These are phyloP conservation scores for Conchocele bisecta DNA, from an alignment of 2,888 invertebrate species.

Conservation along the genomic window DNA sequence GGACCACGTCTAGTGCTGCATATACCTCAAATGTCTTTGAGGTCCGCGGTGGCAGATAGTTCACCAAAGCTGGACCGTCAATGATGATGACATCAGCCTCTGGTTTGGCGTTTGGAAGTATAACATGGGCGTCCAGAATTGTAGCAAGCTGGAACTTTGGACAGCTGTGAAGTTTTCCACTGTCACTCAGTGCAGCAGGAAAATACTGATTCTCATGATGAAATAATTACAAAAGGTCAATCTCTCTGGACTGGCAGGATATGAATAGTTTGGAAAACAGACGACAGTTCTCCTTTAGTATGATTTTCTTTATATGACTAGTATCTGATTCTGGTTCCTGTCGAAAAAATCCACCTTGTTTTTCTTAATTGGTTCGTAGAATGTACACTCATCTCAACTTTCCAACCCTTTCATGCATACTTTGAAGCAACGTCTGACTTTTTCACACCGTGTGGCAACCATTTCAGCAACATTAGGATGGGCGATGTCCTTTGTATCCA, in stretches of 20 bases:
- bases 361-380: constrained; percentile 5
- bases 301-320: background rate
- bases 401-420: constrained; percentile 3
- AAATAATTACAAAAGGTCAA: too few relatives aligned
- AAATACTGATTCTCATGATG: too few relatives aligned
- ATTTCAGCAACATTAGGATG: background rate
- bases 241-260: too few relatives aligned
- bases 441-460: background rate
- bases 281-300: background rate
- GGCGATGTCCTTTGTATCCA: constrained; percentile 8
- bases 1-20: constrained; percentile 13
- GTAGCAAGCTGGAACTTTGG: too few relatives aligned
- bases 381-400: background rate
- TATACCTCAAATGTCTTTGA: constrained; percentile 27
- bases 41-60: background rate
- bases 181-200: too few relatives aligned
- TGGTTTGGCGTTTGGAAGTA: constrained; percentile 5
- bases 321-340: constrained; percentile 18
- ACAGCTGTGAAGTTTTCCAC: too few relatives aligned
- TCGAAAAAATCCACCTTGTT: constrained; percentile 7
- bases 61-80: constrained; percentile 21
- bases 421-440: constrained; percentile 9
- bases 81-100: constrained; percentile 14
- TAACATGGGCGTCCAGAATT: too few relatives aligned
- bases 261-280: background rate